Evolutionary conservation across 1,140 invertebrate genomes (phyloP).

Genomic region (Brachionus rubens): DNA sequence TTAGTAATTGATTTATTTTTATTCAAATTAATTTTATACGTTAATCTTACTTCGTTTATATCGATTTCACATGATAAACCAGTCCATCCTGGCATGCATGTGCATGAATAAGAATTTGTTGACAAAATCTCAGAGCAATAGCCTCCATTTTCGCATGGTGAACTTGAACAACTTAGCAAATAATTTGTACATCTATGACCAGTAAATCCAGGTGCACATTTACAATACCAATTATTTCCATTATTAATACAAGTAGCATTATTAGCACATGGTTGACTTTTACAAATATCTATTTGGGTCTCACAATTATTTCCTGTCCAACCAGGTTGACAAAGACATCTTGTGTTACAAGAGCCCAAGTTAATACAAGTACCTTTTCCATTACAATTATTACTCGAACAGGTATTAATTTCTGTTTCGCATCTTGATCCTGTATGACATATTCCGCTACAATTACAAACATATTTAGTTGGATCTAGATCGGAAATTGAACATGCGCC

Average conservation of each 20-base stretch:
- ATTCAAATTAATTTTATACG: neutral
- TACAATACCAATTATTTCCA: slow-evolving; percentile 49
- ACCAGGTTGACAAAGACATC: slow-evolving; percentile 46
- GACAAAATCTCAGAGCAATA: slow-evolving; percentile 81
- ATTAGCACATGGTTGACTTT: slow-evolving; percentile 2
- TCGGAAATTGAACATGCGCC: slow-evolving; percentile 46
- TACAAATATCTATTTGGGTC: slow-evolving; percentile 3
- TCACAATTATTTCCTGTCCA: slow-evolving; percentile 47
- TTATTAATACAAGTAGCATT: slow-evolving; percentile 55
- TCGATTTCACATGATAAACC: slow-evolving; percentile 50
- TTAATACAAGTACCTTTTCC: slow-evolving; percentile 41
- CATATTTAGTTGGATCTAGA: neutral
- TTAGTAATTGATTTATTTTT: slow-evolving; percentile 72
- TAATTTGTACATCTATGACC: slow-evolving; percentile 42
- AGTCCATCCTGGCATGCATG: slow-evolving; percentile 46
- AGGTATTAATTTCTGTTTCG: slow-evolving; percentile 49
- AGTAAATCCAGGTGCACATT: slow-evolving; percentile 49
- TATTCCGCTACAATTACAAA: slow-evolving; percentile 55
- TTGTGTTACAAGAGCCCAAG: slow-evolving; percentile 9
- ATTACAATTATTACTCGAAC: slow-evolving; percentile 45
- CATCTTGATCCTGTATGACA: slow-evolving; percentile 51
- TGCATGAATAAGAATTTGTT: slow-evolving; percentile 63
- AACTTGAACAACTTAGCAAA: neutral
- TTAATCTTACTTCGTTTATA: slow-evolving; percentile 30
- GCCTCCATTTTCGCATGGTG: slow-evolving; percentile 50